Conservation (phyloP, 2,113 vertebrate species). For the Kryptolebias marmoratus region DNA sequence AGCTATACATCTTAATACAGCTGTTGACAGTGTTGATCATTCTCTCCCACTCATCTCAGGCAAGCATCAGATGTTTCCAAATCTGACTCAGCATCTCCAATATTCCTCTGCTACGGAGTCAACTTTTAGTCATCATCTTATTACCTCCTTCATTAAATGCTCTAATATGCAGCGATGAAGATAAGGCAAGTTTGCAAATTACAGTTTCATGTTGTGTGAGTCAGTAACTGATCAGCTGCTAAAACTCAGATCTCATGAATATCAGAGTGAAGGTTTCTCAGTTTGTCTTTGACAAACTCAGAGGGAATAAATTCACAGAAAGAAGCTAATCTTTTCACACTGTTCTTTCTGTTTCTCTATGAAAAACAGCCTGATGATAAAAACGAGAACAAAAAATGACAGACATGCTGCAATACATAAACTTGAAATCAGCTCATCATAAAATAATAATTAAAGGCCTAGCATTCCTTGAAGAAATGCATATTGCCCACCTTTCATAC, state of each 20-base stretch:
- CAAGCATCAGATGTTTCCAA: constrained; percentile 10
- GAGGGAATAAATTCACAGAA: too few relatives aligned
- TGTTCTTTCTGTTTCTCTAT: too few relatives aligned
- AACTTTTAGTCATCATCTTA: not conserved
- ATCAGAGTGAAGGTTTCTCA: not conserved
- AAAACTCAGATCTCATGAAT: not conserved
- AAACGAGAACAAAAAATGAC: too few relatives aligned
- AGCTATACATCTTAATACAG: constrained; percentile 45
- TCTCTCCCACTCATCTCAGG: constrained; percentile 18
- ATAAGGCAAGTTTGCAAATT: constrained; percentile 2
- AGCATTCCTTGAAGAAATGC: too few relatives aligned
- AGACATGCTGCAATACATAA: too few relatives aligned
- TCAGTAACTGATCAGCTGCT: not conserved
- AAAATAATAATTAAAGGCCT: too few relatives aligned
- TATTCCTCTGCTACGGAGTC: not conserved
- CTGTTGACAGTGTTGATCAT: constrained; percentile 43
- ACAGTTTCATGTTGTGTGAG: not conserved
- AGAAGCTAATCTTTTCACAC: too few relatives aligned
- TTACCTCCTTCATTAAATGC: not conserved
- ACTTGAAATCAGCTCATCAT: too few relatives aligned
- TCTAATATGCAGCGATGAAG: not conserved
- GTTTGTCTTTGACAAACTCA: too few relatives aligned
- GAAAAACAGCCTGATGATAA: too few relatives aligned
- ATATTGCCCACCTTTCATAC: too few relatives aligned
- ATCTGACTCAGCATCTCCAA: constrained; percentile 14